Conservation (phyloP, 2,113 vertebrate genomes). For the Verasper variegatus region DNA sequence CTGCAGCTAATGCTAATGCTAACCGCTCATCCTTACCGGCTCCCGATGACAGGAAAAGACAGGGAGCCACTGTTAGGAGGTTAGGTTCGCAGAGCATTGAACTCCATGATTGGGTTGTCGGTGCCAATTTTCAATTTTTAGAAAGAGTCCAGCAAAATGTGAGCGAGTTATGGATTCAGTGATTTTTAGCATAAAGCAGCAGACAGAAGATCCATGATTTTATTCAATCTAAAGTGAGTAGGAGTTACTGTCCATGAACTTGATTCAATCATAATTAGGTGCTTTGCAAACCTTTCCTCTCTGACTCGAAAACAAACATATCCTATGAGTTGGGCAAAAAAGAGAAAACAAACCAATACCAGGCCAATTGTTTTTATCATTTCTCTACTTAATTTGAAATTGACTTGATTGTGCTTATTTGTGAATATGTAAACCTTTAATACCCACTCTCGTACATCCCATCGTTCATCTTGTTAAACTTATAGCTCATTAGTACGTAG, state of each 20-base stretch:
- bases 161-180: constrained; percentile 9
- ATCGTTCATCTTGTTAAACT: constrained; percentile 59
- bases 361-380: constrained; percentile 72
- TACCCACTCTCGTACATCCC: constrained; percentile 57
- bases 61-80: constrained; percentile 62
- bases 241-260: constrained; percentile 20
- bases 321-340: constrained; percentile 68
- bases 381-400: constrained; percentile 71
- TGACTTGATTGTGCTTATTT: constrained; percentile 77
- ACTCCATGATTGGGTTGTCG: constrained; percentile 42
- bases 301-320: constrained; percentile 68
- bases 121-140: constrained; percentile 47
- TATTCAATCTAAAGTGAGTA: constrained; percentile 20
- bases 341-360: constrained; percentile 63
- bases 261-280: constrained; percentile 58
- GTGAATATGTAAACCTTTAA: constrained; percentile 78
- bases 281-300: constrained; percentile 80
- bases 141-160: constrained; percentile 37
- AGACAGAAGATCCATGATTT: neutral
- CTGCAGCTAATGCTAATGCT: constrained; percentile 68
- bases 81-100: constrained; percentile 78
- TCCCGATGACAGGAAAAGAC: constrained; percentile 59
- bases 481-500: constrained; percentile 65
- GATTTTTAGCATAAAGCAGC: constrained; percentile 38
- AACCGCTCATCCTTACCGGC: constrained; percentile 64